Percentiles rank a stretch among this genome's conserved stretches.
These are phyloP conservation scores for Hystrix brachyura DNA, from an alignment of 2,113 vertebrate genomes.

Conservation along the genomic window DNA sequence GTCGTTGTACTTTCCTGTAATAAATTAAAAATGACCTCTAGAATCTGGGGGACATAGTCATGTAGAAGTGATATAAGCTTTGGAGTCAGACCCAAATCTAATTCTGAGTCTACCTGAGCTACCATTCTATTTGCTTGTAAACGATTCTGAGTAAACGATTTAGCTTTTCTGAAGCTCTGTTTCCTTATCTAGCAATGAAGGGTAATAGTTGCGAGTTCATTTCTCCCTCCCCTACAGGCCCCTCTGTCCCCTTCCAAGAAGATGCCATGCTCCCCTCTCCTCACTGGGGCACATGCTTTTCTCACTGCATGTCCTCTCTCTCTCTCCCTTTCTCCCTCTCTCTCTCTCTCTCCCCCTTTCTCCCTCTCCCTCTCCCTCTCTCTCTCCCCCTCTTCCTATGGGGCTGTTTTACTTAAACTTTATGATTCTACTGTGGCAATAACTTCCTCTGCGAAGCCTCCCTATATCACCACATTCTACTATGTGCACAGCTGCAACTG, in stretches of 20 bases:
- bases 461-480: neutral
- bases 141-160: neutral
- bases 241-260: too few species aligned
- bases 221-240: neutral
- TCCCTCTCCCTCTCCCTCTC: neutral
- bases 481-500: neutral
- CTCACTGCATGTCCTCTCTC: neutral
- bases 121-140: neutral
- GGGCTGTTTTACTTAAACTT: neutral
- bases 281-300: too few species aligned
- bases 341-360: too few species aligned
- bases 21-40: neutral
- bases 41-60: neutral
- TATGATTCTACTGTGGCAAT: neutral
- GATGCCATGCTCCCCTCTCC: neutral
- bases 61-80: neutral
- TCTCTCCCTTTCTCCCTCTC: too few species aligned
- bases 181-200: neutral
- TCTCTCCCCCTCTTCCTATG: neutral
- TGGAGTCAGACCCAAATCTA: neutral
- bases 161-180: neutral
- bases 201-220: neutral
- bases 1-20: neutral
- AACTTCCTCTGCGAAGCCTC: neutral
- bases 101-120: neutral